Conservation (phyloP, 2,888 invertebrate genomes). For the Ceriagrion tenellum region DNA sequence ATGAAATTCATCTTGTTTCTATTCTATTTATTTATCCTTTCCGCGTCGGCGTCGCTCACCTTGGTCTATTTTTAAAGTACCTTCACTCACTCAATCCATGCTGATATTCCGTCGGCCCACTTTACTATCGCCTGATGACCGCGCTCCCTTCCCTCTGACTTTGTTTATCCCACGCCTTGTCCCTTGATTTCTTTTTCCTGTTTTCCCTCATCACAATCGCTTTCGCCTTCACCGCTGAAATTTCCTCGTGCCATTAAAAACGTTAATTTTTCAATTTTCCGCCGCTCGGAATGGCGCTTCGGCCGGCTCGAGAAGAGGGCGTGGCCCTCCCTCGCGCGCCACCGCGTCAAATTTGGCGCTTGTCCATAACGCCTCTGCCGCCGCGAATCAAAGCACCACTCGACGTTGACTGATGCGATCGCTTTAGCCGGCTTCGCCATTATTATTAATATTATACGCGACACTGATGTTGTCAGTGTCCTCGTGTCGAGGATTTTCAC, state of each 20-base stretch:
- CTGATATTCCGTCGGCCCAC: background rate
- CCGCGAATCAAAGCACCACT: slow-evolving; percentile 7
- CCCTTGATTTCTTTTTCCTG: background rate
- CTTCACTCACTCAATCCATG: background rate
- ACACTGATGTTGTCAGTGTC: slow-evolving; percentile 5
- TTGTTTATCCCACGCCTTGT: background rate
- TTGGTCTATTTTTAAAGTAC: background rate
- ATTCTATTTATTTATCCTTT: background rate
- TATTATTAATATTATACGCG: slow-evolving; percentile 8
- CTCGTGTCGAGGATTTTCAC: background rate
- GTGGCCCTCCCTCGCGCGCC: background rate
- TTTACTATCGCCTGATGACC: background rate
- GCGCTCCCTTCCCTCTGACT: background rate
- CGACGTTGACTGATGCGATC: slow-evolving; percentile 36
- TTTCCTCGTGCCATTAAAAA: slow-evolving; percentile 8
- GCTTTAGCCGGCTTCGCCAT: background rate
- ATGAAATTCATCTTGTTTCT: too few species aligned
- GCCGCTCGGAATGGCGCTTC: background rate
- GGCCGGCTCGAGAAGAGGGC: background rate
- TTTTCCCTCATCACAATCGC: background rate
- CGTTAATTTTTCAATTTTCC: slow-evolving; percentile 39
- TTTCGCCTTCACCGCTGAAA: background rate
- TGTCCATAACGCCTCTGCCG: slow-evolving; percentile 26
- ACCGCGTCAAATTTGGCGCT: slow-evolving; percentile 3
- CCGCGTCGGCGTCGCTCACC: background rate